These are phyloP conservation scores for Maylandia zebra DNA, from an alignment of 2,113 vertebrate species.

Conservation along the genomic window DNA sequence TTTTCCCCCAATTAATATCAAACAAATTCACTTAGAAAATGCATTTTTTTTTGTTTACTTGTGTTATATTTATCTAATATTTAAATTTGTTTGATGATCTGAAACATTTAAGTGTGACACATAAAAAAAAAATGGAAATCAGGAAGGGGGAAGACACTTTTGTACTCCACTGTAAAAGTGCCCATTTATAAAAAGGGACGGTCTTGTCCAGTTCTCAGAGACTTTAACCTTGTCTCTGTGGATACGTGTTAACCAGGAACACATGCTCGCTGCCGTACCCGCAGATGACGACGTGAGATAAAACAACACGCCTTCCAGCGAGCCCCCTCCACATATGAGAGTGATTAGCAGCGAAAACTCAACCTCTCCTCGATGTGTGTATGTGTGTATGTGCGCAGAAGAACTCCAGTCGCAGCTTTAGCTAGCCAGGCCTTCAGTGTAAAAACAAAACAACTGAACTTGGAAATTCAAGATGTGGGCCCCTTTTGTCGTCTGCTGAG, in stretches of 20 bases:
- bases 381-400: not conserved
- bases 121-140: not conserved
- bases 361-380: not conserved
- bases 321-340: slow-evolving; percentile 43
- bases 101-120: not conserved
- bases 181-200: not conserved
- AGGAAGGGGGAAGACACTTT: not conserved
- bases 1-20: rapidly evolving
- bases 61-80: not conserved
- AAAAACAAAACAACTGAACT: slow-evolving; percentile 35
- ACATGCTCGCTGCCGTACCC: slow-evolving; percentile 15
- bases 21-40: not conserved
- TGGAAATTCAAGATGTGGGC: slow-evolving; percentile 44
- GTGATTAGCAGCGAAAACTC: slow-evolving; percentile 45
- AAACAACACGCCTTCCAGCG: slow-evolving; percentile 33
- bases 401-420: slow-evolving; percentile 5
- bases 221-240: not conserved
- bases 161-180: not conserved
- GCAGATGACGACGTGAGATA: slow-evolving; percentile 35
- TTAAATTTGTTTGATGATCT: not conserved
- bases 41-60: not conserved
- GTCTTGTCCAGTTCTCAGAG: not conserved
- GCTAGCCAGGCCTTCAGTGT: not conserved
- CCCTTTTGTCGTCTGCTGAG: slow-evolving; percentile 29
- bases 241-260: slow-evolving; percentile 28